Percentiles rank a stretch among this genome's conserved stretches.
Evolutionary conservation across 2,888 invertebrate species (phyloP).

Genomic region (Drosophila gaucha): DNA sequence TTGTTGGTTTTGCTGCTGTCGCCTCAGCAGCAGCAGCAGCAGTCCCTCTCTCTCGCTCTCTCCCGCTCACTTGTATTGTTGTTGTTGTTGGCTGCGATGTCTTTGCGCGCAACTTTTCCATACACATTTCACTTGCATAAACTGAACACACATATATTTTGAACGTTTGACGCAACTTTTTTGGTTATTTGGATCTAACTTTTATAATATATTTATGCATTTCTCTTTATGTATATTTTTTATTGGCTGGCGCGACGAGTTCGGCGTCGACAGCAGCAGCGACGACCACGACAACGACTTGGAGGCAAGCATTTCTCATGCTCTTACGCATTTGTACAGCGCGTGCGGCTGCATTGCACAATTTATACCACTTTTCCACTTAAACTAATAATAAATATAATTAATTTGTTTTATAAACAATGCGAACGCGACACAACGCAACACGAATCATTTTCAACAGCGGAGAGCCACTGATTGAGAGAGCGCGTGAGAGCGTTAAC

Average conservation of each 20-base stretch:
- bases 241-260: conserved; percentile 53
- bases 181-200: conserved; percentile 28
- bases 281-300: conserved; percentile 22
- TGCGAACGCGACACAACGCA: conserved; percentile 67
- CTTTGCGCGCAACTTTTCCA: conserved; percentile 57
- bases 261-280: conserved; percentile 31
- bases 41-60: conserved; percentile 34
- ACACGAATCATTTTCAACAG: conserved; percentile 69
- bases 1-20: conserved; percentile 35
- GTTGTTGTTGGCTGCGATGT: conserved; percentile 38
- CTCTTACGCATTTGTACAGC: conserved; percentile 19
- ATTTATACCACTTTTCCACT: conserved; percentile 52
- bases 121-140: conserved; percentile 53
- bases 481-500: conserved; percentile 43
- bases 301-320: conserved; percentile 41
- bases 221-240: conserved; percentile 44
- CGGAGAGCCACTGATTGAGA: conserved; percentile 58
- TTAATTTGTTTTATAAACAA: conserved; percentile 65
- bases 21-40: conserved; percentile 22
- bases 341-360: conserved; percentile 42
- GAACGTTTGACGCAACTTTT: conserved; percentile 7
- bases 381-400: conserved; percentile 51
- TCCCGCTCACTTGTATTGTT: conserved; percentile 22
- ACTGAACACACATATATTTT: conserved; percentile 24
- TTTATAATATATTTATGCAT: conserved; percentile 34